Percentiles rank a stretch among this genome's conserved stretches.
Evolutionary conservation across 2,113 vertebrate species (phyloP).

Genomic region (Orcinus orca): DNA sequence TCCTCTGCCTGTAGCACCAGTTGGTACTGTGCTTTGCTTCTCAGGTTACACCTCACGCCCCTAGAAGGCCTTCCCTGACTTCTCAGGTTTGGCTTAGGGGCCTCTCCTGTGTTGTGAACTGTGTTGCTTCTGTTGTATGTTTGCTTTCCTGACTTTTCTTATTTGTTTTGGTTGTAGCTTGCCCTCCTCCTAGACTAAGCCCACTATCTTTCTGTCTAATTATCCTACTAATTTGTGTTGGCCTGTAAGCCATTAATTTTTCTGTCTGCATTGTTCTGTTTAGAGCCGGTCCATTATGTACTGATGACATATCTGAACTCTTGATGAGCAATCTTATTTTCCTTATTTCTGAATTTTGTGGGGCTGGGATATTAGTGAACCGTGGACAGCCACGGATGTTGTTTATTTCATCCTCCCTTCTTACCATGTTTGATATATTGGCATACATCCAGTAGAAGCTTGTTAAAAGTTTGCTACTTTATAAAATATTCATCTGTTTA

Average conservation of each 20-base stretch:
- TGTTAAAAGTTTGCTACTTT: neutral
- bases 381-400: neutral
- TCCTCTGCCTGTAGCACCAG: neutral
- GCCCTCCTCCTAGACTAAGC: neutral
- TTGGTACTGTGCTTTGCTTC: neutral
- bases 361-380: neutral
- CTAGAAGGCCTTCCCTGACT: neutral
- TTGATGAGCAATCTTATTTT: constrained; percentile 3
- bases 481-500: neutral
- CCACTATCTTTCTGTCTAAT: neutral
- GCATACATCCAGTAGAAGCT: neutral
- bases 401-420: neutral
- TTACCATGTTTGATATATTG: neutral
- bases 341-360: neutral
- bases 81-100: neutral
- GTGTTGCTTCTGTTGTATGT: neutral
- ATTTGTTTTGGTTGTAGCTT: neutral
- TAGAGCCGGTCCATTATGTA: neutral
- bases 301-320: neutral
- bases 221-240: neutral
- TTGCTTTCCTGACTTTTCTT: neutral
- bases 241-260: neutral
- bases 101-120: neutral
- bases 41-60: neutral
- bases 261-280: neutral